Evolutionary conservation across 2,888 invertebrate genomes (phyloP).

Genomic region (Lithophane semibrunnea): DNA sequence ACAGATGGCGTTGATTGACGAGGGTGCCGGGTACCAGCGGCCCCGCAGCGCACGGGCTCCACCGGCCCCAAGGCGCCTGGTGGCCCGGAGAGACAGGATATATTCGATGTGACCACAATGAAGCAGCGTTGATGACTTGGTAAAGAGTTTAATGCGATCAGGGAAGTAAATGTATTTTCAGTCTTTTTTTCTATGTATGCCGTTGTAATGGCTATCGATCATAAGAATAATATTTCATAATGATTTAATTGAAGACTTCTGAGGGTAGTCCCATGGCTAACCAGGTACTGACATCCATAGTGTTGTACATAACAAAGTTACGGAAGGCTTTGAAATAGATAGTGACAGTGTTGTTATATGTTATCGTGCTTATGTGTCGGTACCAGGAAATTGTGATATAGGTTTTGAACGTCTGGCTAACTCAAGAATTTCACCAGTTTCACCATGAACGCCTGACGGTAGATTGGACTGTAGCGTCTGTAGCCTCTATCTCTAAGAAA

Average conservation of each 20-base stretch:
- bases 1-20: conserved; percentile 69
- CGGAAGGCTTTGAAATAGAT: background rate
- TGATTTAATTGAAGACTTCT: background rate
- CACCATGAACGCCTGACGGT: background rate
- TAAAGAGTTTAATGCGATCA: background rate
- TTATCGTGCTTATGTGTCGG: background rate
- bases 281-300: background rate
- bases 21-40: conserved; percentile 53
- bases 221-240: too few species aligned
- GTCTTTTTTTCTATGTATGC: too few species aligned
- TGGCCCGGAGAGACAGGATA: conserved; percentile 1
- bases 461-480: too few species aligned
- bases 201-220: background rate
- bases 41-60: conserved; percentile 9
- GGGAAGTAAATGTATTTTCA: too few species aligned
- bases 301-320: background rate
- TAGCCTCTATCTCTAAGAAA: background rate
- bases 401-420: too few species aligned
- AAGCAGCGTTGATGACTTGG: background rate
- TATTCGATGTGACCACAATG: conserved; percentile 20
- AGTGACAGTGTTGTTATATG: background rate
- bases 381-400: too few species aligned
- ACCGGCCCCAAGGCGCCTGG: background rate
- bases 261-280: background rate
- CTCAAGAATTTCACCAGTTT: too few species aligned